A percentile compares a stretch with the other conserved stretches of the same genome.
Evolutionary conservation across 30 jellyfish, hydroid and myxozoan genomes (phyloP).

Genomic region (Hydractinia symbiolongicarpus): DNA sequence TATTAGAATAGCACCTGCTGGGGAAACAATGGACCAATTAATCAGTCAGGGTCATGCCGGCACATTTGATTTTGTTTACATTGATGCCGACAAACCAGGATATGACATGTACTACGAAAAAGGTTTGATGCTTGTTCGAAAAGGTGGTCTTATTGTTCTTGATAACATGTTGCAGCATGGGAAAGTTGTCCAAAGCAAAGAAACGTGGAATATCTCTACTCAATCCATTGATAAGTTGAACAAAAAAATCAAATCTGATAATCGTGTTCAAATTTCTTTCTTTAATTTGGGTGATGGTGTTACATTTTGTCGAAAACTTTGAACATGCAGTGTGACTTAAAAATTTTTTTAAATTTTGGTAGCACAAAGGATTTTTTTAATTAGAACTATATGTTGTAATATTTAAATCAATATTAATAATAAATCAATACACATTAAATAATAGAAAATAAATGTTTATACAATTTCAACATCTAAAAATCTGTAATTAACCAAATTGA

Average conservation of each 20-base stretch:
- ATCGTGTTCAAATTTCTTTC: conserved; percentile 55
- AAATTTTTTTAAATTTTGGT: too few species aligned
- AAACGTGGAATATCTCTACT: neutral
- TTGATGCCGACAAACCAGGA: conserved; percentile 88
- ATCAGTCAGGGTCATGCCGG: conserved; percentile 71
- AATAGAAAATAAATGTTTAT: too few species aligned
- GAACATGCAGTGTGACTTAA: too few species aligned
- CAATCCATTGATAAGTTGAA: conserved; percentile 19
- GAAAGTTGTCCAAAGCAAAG: neutral
- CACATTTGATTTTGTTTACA: conserved; percentile 61
- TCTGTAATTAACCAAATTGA: too few species aligned
- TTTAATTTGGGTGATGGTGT: conserved; percentile 82
- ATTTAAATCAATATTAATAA: too few species aligned
- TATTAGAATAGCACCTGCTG: conserved; percentile 58
- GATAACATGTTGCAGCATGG: conserved; percentile 75
- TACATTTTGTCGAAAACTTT: conserved; percentile 42
- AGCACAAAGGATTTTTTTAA: too few species aligned
- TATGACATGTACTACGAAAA: conserved; percentile 72
- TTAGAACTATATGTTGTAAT: too few species aligned
- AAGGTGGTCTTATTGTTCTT: conserved; percentile 67
- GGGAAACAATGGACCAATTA: conserved; percentile 47
- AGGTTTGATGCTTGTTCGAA: conserved; percentile 43
- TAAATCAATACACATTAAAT: too few species aligned
- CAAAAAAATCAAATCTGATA: conserved; percentile 47
- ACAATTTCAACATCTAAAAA: too few species aligned